Evolutionary conservation across 2,888 invertebrate genomes (phyloP), one percentile per base, ranked within the genome.

Genomic region (Quadroppia sp.): DNA sequence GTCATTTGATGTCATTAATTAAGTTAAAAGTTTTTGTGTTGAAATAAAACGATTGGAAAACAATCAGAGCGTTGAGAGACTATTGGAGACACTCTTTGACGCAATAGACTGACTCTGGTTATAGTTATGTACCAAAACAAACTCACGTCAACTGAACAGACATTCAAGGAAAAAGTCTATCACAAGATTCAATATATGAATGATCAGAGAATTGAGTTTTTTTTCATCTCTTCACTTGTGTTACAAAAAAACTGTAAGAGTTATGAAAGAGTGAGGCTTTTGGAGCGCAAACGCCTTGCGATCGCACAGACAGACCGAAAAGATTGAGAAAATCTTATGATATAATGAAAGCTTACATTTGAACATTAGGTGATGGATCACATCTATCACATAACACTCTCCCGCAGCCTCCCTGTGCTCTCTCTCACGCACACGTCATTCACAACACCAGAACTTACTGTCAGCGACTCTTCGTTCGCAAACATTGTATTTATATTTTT

Each of bases 271-370:
- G 45, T 17, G 45, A 48, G 40, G 13, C 7, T 9, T 6, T 9
- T 6, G 13, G 40, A 40, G 40, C 45, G 45, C 45, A 48, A 48
- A 17, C 45, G 13, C 45, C 2, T 15, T 11, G 13, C 45, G 17
- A 48, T 48, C 17, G 45, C n/a, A n/a, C 7, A 48, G 17, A 48
- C 2, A 48, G 45, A 48, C 45, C 45, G 45, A 48, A 48, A 48
- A 15, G 45, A 48, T 48, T 48, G 3, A 13, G 7, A 40, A 4
- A 50, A 6, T 53, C 25, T 23, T 7, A 7, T 11, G 36, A 11
- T 53, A 53, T 53, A 53, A 53, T 23, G 53, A 53, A 53, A 53
- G 53, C 53, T 53, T 53, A 53, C 53, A 53, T 25, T 53, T 53
- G 53, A 53, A 23, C 53, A 53, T 53, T 53, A 53, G 53, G 4